These are phyloP conservation scores for Lasioglossum pauxillum DNA, from an alignment of 2,888 invertebrate genomes.

Conservation along the genomic window DNA sequence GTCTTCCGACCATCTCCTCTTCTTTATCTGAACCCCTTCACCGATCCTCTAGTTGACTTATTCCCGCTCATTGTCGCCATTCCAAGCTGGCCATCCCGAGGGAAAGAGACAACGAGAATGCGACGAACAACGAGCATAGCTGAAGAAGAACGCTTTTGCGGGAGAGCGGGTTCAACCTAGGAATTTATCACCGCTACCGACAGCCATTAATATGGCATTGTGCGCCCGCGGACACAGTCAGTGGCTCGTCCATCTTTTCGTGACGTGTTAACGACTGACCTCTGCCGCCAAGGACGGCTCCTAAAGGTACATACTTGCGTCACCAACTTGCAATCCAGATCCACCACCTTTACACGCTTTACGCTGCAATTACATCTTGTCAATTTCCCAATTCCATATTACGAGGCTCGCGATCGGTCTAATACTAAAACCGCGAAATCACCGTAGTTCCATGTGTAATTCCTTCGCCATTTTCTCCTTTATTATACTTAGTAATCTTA, in stretches of 20 bases:
- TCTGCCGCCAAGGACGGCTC: conserved; percentile 63
- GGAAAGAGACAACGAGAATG: conserved; percentile 42
- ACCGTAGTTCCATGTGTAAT: too few relatives aligned
- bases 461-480: too few relatives aligned
- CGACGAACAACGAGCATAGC: conserved; percentile 35
- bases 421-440: not conserved
- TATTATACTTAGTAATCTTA: too few relatives aligned
- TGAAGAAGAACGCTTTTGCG: conserved; percentile 57
- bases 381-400: not conserved
- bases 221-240: conserved; percentile 75
- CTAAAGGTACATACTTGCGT: conserved; percentile 54
- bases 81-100: conserved; percentile 49
- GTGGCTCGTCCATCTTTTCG: conserved; percentile 75
- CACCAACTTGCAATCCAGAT: conserved; percentile 60
- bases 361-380: not conserved
- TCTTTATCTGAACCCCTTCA: conserved; percentile 29
- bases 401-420: not conserved
- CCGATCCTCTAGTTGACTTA: conserved; percentile 63
- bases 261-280: conserved; percentile 77
- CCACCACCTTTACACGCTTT: conserved; percentile 25
- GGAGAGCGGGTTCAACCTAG: conserved; percentile 69
- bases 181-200: conserved; percentile 79
- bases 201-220: conserved; percentile 81
- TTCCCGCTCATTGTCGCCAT: conserved; percentile 70
- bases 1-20: conserved; percentile 33